phyloP scores from a whole-genome alignment of 1,140 invertebrate species.

The Caenorhabditis brenneri region DNA sequence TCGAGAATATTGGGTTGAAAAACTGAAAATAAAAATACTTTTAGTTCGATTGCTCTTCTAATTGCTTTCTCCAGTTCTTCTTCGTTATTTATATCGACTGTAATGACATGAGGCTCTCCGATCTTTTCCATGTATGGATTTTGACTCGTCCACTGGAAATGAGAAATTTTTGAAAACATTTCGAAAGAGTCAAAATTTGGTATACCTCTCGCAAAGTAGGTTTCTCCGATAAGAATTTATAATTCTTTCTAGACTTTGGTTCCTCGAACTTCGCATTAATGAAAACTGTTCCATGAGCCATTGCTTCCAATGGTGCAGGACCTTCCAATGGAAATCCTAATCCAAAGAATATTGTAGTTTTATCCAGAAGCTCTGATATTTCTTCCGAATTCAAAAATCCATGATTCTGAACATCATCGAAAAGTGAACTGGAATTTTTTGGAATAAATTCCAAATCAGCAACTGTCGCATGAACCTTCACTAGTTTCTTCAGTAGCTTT shows the following conservation, averaged over 20 bases:
- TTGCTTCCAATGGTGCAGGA: conserved; percentile 73
- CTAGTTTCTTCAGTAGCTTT: conserved; percentile 11
- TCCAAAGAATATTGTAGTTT: conserved; percentile 71
- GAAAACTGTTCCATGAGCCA: conserved; percentile 73
- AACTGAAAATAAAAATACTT: not conserved
- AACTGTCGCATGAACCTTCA: conserved; percentile 72
- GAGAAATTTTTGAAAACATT: not conserved
- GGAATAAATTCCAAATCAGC: conserved; percentile 61
- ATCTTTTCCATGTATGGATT: conserved; percentile 73
- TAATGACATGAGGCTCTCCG: conserved; percentile 72
- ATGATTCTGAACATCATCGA: conserved; percentile 62
- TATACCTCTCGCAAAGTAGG: conserved; percentile 72
- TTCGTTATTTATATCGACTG: conserved; percentile 71
- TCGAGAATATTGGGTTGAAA: not conserved
- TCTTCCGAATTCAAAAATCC: conserved; percentile 33
- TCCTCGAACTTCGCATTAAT: conserved; percentile 72
- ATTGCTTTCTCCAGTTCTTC: conserved; percentile 65
- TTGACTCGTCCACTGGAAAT: conserved; percentile 72
- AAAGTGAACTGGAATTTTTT: conserved; percentile 25
- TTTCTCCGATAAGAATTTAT: conserved; percentile 73
- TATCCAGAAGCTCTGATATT: conserved; percentile 25
- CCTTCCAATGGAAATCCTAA: conserved; percentile 74
- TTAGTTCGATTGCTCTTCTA: conserved; percentile 63
- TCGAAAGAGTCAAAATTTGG: too few relatives aligned
- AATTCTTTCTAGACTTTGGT: conserved; percentile 72